Conservation (phyloP, 2,113 vertebrate genomes). For the Puma concolor region DNA sequence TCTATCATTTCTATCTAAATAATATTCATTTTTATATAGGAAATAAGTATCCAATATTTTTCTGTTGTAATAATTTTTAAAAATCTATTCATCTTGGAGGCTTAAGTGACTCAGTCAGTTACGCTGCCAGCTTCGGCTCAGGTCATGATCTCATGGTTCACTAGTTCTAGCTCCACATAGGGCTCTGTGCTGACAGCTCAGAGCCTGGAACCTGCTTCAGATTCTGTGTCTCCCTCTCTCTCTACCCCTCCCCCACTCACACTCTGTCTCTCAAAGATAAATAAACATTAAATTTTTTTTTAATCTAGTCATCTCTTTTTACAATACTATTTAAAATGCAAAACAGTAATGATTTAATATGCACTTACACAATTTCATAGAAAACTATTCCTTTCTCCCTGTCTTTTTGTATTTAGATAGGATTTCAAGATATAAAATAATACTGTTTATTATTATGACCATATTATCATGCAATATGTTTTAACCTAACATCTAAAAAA, state of each 20-base stretch:
- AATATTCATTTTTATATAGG: neutral
- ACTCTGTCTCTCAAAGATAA: too few relatives aligned
- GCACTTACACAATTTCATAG: neutral
- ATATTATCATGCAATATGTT: neutral
- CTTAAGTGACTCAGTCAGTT: too few relatives aligned
- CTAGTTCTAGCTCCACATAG: too few relatives aligned
- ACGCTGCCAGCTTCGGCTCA: too few relatives aligned
- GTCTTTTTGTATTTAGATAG: neutral
- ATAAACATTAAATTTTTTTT: neutral
- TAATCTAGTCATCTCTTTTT: neutral
- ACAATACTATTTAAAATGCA: neutral
- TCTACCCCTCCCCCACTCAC: too few relatives aligned
- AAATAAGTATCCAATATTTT: neutral
- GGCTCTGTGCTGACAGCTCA: too few relatives aligned
- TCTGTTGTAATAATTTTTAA: neutral
- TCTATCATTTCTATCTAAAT: neutral
- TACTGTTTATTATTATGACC: neutral
- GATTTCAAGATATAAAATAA: neutral
- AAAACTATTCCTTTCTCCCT: neutral
- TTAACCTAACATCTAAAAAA: neutral
- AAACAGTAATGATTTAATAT: neutral
- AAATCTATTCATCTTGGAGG: neutral
- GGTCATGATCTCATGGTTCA: too few relatives aligned
- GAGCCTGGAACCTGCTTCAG: too few relatives aligned
- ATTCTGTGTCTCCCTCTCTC: too few relatives aligned